A percentile compares a stretch with the other conserved stretches of the same genome.
Conservation (phyloP, 2,888 invertebrate species). For the Leptinotarsa rubiginosa region DNA sequence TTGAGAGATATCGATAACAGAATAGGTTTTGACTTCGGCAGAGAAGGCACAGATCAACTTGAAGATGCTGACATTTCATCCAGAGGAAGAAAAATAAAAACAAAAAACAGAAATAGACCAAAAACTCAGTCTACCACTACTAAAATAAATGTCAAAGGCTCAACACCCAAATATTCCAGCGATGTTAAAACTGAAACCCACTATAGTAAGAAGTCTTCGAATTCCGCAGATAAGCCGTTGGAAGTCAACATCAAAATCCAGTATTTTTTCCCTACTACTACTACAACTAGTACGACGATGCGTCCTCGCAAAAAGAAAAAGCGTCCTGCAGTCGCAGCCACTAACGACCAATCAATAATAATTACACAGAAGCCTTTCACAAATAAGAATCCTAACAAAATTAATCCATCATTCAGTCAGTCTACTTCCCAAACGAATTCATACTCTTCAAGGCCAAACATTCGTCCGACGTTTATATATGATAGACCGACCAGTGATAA, state of each 20-base stretch:
- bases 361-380: slow-evolving; percentile 40
- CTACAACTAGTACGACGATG: slow-evolving; percentile 36
- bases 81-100: slow-evolving; percentile 25
- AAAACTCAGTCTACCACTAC: slow-evolving; percentile 23
- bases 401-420: slow-evolving; percentile 38
- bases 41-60: slow-evolving; percentile 29
- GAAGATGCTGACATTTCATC: neutral
- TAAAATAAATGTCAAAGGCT: slow-evolving; percentile 36
- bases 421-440: slow-evolving; percentile 15
- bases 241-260: slow-evolving; percentile 60
- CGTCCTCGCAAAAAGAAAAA: slow-evolving; percentile 40
- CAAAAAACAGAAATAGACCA: slow-evolving; percentile 24
- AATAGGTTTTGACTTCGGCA: slow-evolving; percentile 29
- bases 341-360: slow-evolving; percentile 22
- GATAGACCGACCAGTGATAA: slow-evolving; percentile 27
- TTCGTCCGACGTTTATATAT: slow-evolving; percentile 16
- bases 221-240: slow-evolving; percentile 40
- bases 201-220: neutral
- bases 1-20: slow-evolving; percentile 42
- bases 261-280: slow-evolving; percentile 50
- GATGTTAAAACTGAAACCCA: slow-evolving; percentile 31
- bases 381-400: slow-evolving; percentile 31
- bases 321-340: slow-evolving; percentile 34
- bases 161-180: slow-evolving; percentile 39
- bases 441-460: slow-evolving; percentile 21